Base-by-base conservation (phyloP, 2,797 vertebrate genomes). In the Glyptemys insculpta region DNA sequence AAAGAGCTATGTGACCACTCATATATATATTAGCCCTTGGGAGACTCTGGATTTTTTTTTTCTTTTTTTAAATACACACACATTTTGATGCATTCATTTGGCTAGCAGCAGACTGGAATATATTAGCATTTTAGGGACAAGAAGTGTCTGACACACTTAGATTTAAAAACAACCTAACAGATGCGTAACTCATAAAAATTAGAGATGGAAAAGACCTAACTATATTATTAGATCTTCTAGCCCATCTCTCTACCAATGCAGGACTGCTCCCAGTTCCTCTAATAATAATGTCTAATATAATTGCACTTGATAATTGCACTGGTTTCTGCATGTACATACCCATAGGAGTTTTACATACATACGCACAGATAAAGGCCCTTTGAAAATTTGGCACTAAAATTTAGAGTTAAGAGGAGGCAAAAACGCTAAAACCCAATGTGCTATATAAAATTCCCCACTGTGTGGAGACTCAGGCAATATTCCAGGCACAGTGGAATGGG, bases 391-490 rank as follows among this genome's bases (percentile, higher is more conserved):
- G 29, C 25, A 34, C 52, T 76, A 23, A 41, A 49, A 19, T 76
- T 27, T 81, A 21, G 52, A 74, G 37, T 78, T 11, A n/a, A 89
- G 27, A 3, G 0, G 0, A 88, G 81, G 50, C 49, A 78, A 34
- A 12, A 37, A n/a, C 14, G 50, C 65, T 16, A 87, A 95, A 86
- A 54, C 56, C 54, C 83, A 87, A 76, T 5, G 0, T 72, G 89
- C 89, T 95, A 83, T 79, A 92, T 81, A 92, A 97, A 97, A 92
- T 76, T 94, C 91, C 92, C 84, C 91, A n/a, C 87, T 93, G 86
- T 41, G 91, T 25, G 83, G 86, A 93, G 90, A 94, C 74, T 81
- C 96, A 89, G 93, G 85, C 88, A 72, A 85, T 84, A 62, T 74
- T 96, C 91, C 96, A 90, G 31, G 54, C 87, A 90, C 91, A 94